These are phyloP conservation scores for Agriopis marginaria DNA, from an alignment of 2,888 invertebrate genomes.

Conservation along the genomic window DNA sequence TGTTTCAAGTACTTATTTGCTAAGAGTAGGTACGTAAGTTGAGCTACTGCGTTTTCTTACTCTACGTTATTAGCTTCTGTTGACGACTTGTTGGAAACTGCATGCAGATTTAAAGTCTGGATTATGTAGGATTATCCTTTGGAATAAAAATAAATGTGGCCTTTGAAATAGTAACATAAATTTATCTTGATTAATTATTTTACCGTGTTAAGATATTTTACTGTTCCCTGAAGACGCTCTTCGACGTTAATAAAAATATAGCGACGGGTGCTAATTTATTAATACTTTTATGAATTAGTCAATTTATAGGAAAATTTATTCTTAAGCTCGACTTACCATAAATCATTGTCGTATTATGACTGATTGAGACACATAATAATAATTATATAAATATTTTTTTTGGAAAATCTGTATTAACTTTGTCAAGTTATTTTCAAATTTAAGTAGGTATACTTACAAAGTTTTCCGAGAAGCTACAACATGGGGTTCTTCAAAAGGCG, in stretches of 20 bases:
- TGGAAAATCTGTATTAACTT: neutral
- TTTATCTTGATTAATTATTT: constrained; percentile 2
- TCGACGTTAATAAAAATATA: neutral
- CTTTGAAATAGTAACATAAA: constrained; percentile 5
- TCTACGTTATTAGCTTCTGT: constrained; percentile 42
- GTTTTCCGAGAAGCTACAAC: no score
- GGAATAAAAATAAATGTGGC: constrained; percentile 34
- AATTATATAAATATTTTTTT: neutral
- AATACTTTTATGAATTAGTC: constrained; percentile 1
- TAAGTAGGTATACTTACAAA: no score
- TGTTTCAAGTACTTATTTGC: neutral
- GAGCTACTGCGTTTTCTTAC: constrained; percentile 25
- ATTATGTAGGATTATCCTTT: constrained; percentile 46
- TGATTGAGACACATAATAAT: neutral
- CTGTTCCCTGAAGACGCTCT: neutral
- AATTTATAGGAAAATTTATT: neutral
- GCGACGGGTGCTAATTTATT: constrained; percentile 6
- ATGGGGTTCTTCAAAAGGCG: no score
- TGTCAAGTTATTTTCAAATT: neutral
- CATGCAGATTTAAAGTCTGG: constrained; percentile 42
- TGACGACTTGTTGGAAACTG: constrained; percentile 35
- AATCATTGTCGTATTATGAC: neutral
- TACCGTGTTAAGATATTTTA: neutral
- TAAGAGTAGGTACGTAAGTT: neutral
- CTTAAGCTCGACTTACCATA: constrained; percentile 1